A percentile compares a stretch with the other conserved stretches of the same genome.
Evolutionary conservation across 2,797 vertebrate genomes (phyloP).

Genomic region (Furcifer pardalis): DNA sequence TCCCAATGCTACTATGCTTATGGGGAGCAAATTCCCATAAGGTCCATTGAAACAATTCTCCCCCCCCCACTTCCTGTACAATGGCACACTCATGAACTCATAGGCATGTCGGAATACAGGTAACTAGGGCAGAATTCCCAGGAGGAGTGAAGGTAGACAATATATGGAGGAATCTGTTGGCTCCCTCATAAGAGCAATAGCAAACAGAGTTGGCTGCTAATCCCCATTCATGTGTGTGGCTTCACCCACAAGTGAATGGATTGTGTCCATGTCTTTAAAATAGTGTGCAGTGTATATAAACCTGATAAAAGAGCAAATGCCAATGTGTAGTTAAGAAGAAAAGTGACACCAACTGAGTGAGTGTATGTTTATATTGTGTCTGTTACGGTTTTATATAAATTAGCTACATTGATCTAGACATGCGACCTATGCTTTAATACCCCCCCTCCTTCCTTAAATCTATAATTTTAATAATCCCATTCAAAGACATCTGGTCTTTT

Average conservation of each 20-base stretch:
- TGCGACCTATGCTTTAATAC: slow-evolving; percentile 71
- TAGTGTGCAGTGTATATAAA: slow-evolving; percentile 28
- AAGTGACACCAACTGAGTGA: slow-evolving; percentile 52
- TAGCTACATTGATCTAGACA: slow-evolving; percentile 77
- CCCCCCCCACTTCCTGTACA: neutral
- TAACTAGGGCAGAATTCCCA: neutral
- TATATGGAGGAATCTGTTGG: neutral
- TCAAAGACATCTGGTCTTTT: slow-evolving; percentile 59
- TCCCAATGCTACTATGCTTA: no score
- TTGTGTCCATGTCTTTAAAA: slow-evolving; percentile 1
- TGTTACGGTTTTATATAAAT: slow-evolving; percentile 77
- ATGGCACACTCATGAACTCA: neutral
- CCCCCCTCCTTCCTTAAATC: slow-evolving; percentile 69
- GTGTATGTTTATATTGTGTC: slow-evolving; percentile 49
- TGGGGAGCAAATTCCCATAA: no score
- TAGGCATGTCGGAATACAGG: neutral
- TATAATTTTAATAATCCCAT: slow-evolving; percentile 68
- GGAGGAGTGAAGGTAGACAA: no score
- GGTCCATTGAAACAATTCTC: no score
- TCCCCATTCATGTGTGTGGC: slow-evolving; percentile 42
- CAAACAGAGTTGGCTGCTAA: slow-evolving; percentile 31
- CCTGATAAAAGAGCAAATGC: slow-evolving; percentile 55
- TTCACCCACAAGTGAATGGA: slow-evolving; percentile 21
- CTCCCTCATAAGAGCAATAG: neutral
- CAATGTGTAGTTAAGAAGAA: slow-evolving; percentile 55